Base-by-base conservation (phyloP, 2,113 vertebrate species). In the Anoplopoma fimbria region DNA sequence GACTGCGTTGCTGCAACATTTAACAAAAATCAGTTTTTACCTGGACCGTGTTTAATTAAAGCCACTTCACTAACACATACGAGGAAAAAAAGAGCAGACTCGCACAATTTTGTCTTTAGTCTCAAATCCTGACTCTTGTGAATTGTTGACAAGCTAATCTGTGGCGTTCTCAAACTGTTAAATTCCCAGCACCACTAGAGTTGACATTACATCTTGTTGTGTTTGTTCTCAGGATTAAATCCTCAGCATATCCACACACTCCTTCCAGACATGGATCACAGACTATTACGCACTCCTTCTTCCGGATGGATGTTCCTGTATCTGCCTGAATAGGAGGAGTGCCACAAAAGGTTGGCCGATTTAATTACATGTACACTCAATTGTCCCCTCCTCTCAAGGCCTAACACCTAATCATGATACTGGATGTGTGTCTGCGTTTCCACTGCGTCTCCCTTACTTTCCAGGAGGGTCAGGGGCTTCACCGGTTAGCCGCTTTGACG, bases 401-500 rank as follows among this genome's bases (percentile, higher is more conserved):
- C 83, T 61, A 49, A 67, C 86, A 82, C 86, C 88, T 92, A 81
- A 90, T 93, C 89, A 86, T 89, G 82, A 90, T 89, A 79, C 83
- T 88, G 81, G 89, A 87, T 87, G 91, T 72, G 87, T 33, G 6
- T 91, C 88, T 86, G 78, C 78, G 79, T 82, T 87, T 90, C 87
- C 82, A 77, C 87, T 33, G 78, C 83, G 93, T 96, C 94, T 92
- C 91, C 76, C 87, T 75, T 62, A 85, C 88, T 95, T 92, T 94
- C 85, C 88, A 78, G 87, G 89, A 88, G 86, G 74, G 77, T 88
- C 82, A 71, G 70, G 73, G 81, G 71, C 75, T 81, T 91, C 74
- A 79, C 88, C 58, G 70, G 82, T 95, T 94, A 95, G 92, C 92
- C 36, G 49, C 92, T 94, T 84, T 94, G 95, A 95, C 94, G 92